Base-by-base conservation (phyloP, 2,888 invertebrate genomes). In the Onchidella celtica region DNA sequence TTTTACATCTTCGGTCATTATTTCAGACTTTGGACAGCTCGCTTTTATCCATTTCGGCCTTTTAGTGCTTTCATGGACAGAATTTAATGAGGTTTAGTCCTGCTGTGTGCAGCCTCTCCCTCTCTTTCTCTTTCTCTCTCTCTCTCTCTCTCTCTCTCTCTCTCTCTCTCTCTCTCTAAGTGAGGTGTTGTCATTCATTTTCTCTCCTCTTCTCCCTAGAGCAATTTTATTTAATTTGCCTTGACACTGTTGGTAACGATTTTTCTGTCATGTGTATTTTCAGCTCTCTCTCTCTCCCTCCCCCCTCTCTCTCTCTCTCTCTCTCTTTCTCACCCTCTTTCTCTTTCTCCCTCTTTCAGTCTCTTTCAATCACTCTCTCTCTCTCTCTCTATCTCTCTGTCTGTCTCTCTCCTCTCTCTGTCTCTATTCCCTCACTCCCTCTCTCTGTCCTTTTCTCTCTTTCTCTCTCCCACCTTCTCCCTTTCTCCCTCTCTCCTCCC, bases 241-340 rank as follows among this genome's bases (percentile, higher is more conserved):
- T 59, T 82, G 75, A 21, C 68, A 68, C n/a, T 81, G 24, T 29
- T 78, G 36, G 27, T 75, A 77, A 66, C 85, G 72, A 9, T 84
- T 66, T 6, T 68, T 78, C 17, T 78, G 65, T 24, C 79, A 73
- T 9, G 80, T 79, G n/a, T 83, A 82, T 21, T 85, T 79, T 59
- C 80, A 79, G 29, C 83, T 84, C 21, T 82, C 85, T 11, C 87
- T 85, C 61, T 86, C 85, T 17, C 85, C 85, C 24, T 83, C 83
- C 66, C 86, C 84, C 4, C 87, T 87, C 21, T 86, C 83, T n/a
- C 87, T 87, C 9, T 87, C 86, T 21, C 87, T 86, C 24, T 86
- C 86, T 11, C 86, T n/a, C n/a, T n/a, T n/a, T n/a, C n/a, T n/a
- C n/a, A n/a, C n/a, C n/a, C n/a, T n/a, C n/a, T n/a, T n/a, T n/a